Evolutionary conservation across 2,888 invertebrate genomes (phyloP).

Genomic region (Cerceris rybyensis): DNA sequence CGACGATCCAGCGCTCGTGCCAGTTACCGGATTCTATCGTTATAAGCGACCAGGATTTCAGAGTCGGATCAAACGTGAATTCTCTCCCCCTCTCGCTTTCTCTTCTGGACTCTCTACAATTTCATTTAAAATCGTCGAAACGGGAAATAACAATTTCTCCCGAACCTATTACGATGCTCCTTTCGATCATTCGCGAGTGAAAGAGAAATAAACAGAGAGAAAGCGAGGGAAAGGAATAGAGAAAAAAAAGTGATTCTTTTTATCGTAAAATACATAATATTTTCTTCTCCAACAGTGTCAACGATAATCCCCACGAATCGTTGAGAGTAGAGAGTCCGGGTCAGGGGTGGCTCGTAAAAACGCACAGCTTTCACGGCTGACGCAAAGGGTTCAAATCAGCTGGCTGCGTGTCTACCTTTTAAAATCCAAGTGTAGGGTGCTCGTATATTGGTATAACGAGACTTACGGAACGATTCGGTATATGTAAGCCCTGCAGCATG

Average conservation of each 20-base stretch:
- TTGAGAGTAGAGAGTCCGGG: conserved; percentile 24
- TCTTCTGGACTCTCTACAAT: no score
- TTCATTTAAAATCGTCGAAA: no score
- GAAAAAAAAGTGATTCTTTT: no score
- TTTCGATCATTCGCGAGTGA: no score
- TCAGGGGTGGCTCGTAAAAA: conserved; percentile 51
- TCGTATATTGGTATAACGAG: conserved; percentile 60
- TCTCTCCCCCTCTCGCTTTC: background rate
- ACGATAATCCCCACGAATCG: conserved; percentile 5
- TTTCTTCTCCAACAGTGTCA: conserved; percentile 16
- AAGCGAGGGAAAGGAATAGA: no score
- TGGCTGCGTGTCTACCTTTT: conserved; percentile 64
- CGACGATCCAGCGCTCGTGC: background rate
- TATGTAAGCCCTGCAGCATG: conserved; percentile 41
- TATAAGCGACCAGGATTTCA: conserved; percentile 5
- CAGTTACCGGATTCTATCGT: conserved; percentile 1
- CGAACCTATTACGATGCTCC: no score
- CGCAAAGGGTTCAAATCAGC: conserved; percentile 65
- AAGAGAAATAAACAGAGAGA: no score
- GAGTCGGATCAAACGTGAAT: background rate
- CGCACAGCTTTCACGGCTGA: conserved; percentile 45
- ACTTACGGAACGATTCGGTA: conserved; percentile 55
- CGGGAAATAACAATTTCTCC: background rate
- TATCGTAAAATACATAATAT: background rate
- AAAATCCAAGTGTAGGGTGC: conserved; percentile 58